Base-by-base conservation (phyloP, 2,113 vertebrate species). In the Dissostichus mawsoni region DNA sequence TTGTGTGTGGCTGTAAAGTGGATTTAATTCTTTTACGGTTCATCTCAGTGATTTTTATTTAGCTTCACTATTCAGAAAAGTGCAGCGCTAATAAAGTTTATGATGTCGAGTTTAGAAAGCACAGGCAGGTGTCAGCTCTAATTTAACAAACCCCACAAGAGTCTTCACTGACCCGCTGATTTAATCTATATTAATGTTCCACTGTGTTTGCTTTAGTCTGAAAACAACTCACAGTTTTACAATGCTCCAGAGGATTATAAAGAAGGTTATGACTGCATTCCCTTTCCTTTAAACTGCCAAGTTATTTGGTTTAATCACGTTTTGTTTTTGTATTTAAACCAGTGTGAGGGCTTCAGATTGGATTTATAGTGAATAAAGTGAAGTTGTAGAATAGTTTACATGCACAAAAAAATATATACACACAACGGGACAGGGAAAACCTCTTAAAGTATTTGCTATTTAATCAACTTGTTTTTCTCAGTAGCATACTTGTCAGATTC, bases 1-100 rank as follows among this genome's bases (percentile, higher is more conserved):
- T 73, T 59, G 59, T 18, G 18, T 74, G 53, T 44, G 61, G 65
- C 78, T 44, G 59, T 82, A 84, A 84, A 87, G 67, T 71, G 63
- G 45, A 61, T 84, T 82, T 70, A 64, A 64, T 44, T 63, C n/a
- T 80, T 41, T 80, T 25, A 59, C 59, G 58, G 44, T 63, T 74
- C 63, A 12, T 71, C 62, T 50, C 55, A 63, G 56, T 56, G 76
- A 2, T 33, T 85, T 85, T 81, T 66, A 87, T 83, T 64, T 33
- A 56, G 56, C 56, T 33, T 20, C 1, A 61, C 41, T 57, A 1
- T 59, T 75, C 45, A 20, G 57, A 73, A 51, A 56, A 84, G 57
- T 66, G 62, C 50, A 1, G 11, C n/a, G 5, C 48, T 69, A 76
- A 76, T 79, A 83, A 76, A 83, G 65, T 74, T 29, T 56, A 33